phyloP scores from a whole-genome alignment of 2,797 vertebrate species.

The Sciurus carolinensis region DNA sequence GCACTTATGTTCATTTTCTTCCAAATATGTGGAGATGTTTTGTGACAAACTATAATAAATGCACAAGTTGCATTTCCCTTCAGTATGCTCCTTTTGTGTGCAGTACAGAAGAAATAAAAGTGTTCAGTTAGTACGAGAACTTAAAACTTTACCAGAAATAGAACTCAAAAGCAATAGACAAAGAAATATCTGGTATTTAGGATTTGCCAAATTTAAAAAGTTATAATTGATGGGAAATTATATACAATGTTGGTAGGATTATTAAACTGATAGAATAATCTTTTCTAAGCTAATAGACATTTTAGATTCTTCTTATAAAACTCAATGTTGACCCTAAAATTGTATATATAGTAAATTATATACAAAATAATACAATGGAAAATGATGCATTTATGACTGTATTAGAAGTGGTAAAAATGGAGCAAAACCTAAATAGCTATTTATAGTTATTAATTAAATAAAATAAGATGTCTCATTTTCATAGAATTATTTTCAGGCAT shows the following conservation, averaged over 20 bases:
- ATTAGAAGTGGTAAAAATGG: background rate
- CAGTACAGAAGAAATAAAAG: background rate
- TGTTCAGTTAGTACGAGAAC: background rate
- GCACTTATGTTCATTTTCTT: background rate
- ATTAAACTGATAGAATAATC: background rate
- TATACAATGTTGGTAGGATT: background rate
- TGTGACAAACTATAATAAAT: conserved; percentile 23
- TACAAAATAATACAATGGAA: background rate
- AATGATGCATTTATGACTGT: background rate
- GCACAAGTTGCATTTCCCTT: background rate
- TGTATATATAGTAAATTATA: background rate
- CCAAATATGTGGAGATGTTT: background rate
- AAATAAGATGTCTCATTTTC: background rate
- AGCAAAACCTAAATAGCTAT: background rate
- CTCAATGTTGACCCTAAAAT: background rate
- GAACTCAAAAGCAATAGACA: background rate
- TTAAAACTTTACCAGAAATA: background rate
- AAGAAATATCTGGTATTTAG: background rate
- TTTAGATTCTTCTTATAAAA: background rate
- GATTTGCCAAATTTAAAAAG: conserved; percentile 12
- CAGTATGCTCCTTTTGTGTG: background rate
- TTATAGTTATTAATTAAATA: background rate
- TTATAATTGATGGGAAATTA: background rate
- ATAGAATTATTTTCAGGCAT: background rate
- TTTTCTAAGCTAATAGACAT: background rate